Base-by-base conservation (phyloP, 2,888 invertebrate genomes). In the Xanthorhoe spadicearia region DNA sequence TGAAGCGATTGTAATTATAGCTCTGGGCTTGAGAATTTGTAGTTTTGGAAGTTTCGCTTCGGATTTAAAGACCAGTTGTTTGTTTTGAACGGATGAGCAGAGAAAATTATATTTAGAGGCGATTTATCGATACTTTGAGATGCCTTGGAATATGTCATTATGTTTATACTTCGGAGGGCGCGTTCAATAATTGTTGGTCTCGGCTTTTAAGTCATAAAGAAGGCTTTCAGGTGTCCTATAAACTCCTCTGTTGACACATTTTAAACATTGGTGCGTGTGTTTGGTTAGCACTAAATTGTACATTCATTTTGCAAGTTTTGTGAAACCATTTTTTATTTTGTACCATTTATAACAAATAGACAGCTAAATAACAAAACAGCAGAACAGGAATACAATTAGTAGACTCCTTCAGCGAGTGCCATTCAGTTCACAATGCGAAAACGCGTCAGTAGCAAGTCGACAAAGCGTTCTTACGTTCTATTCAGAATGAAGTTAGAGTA, bases 1-100 rank as follows among this genome's bases (percentile, higher is more conserved):
- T 74, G 81, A 81, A 82, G 82, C 77, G 80, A 75, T 78, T 79
- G 77, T 83, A 85, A 85, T 87, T 85, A 84, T 81, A 81, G 81
- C 82, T 79, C 74, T 74, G 64, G 75, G 77, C 70, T 71, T 72
- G 69, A 64, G 74, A 75, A 73, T 68, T 69, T 66, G 66, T 66
- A 68, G 66, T 61, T 71, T 69, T 62, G 61, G 71, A 67, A 65
- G 66, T 57, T 65, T 66, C 62, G 55, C 49, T 69, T 66, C 57
- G 56, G 58, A 61, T 61, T 56, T 57, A 66, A 61, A 57, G 17
- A 61, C 59, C 43, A 17, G 54, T 58, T 49, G 54, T 67, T 60
- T 55, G 49, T 66, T 62, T 63, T 49, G 32, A 55, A 19, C 35
- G 54, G 49, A 52, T 60, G 19, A 56, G 51, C 55, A 49, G 43